These are phyloP conservation scores for Oryzias javanicus DNA, from an alignment of 2,113 vertebrate genomes.

Conservation along the genomic window DNA sequence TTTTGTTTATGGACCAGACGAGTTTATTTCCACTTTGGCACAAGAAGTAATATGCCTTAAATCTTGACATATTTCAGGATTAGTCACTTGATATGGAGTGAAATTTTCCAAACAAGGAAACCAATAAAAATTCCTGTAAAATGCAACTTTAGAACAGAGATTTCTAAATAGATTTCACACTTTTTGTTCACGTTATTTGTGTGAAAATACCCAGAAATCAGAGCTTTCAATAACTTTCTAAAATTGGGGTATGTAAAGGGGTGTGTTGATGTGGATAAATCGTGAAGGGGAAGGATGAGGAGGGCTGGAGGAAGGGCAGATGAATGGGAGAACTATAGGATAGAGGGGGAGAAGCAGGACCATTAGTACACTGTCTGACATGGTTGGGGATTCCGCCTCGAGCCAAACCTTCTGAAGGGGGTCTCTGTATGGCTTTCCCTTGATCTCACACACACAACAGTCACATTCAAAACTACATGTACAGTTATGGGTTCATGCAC, in stretches of 20 bases:
- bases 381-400: constrained; percentile 56
- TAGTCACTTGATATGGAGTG: neutral
- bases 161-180: neutral
- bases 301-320: constrained; percentile 27
- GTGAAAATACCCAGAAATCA: neutral
- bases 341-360: constrained; percentile 28
- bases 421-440: constrained; percentile 30
- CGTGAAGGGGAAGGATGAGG: constrained; percentile 6
- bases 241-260: constrained; percentile 3
- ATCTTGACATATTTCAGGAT: neutral
- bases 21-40: neutral
- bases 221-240: neutral
- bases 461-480: constrained; percentile 45
- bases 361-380: constrained; percentile 61
- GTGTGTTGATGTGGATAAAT: constrained; percentile 36
- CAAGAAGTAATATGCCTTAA: neutral
- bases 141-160: neutral
- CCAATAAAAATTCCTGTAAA: neutral
- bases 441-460: constrained; percentile 29
- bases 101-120: neutral
- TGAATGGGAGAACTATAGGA: constrained; percentile 17
- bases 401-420: constrained; percentile 57
- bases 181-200: neutral
- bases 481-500: constrained; percentile 43
- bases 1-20: neutral